phyloP scores from a whole-genome alignment of 2,797 vertebrate species.

The Rhincodon typus region DNA sequence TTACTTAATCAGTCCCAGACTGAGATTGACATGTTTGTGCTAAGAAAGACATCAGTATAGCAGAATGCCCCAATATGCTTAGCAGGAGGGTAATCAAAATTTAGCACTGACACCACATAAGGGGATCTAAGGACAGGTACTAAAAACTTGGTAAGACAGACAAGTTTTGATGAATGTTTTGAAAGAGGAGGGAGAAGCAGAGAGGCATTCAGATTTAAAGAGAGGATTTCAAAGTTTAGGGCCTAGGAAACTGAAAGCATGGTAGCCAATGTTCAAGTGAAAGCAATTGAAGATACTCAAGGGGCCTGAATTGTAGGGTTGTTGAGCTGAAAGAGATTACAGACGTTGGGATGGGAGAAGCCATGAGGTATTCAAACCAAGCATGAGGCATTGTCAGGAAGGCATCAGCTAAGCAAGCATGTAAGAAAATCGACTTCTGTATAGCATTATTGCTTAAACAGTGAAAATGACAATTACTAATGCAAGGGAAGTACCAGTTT shows the following conservation, averaged over 20 bases:
- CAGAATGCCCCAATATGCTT: neutral
- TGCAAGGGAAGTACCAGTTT: neutral
- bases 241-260: neutral
- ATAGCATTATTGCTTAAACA: neutral
- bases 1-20: too few species aligned
- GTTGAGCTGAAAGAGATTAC: neutral
- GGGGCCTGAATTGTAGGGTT: neutral
- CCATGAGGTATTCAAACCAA: neutral
- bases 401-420: neutral
- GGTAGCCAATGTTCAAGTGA: too few species aligned
- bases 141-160: neutral
- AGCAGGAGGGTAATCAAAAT: neutral
- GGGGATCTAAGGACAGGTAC: too few species aligned
- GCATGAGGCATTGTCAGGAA: too few species aligned
- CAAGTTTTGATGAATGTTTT: neutral
- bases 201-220: neutral
- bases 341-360: neutral
- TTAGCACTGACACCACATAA: neutral
- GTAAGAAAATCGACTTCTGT: neutral
- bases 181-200: neutral
- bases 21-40: too few species aligned
- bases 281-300: neutral
- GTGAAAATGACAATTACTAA: conserved; percentile 6
- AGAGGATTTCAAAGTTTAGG: neutral
- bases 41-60: too few species aligned